Base-by-base conservation (phyloP, 2,888 invertebrate species). In the Brachycybe producta region DNA sequence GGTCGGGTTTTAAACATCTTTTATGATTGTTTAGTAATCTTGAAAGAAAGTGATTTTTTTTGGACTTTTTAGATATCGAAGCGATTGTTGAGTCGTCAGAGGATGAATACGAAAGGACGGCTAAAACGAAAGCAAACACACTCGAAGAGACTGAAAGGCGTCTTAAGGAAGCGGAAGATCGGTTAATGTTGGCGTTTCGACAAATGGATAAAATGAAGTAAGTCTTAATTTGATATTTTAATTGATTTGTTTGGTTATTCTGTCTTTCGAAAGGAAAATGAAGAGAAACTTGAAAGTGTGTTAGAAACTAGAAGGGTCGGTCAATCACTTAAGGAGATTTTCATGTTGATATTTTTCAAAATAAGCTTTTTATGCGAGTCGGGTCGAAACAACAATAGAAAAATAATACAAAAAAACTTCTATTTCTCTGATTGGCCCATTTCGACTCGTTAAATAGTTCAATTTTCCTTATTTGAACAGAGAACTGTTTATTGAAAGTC, bases 1-100 rank as follows among this genome's bases (percentile, higher is more conserved):
- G 88, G 85, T 77, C 76, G 52, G 55, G 17, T 5, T 52, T 3
- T 42, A 26, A 5, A 46, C n/a, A 38, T 30, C 19, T 5, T 13
- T 15, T 19, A 30, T 19, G 13, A 26, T 27, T 43, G n/a, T 27
- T 45, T 21, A 35, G 32, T 26, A 35, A 28, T 23, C 30, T 43
- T 34, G n/a, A 26, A n/a, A 30, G 13, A 15, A 17, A 45, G 5
- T 36, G 36, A 8, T 51, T 56, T 5, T 47, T 49, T 30, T 46
- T 45, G 36, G 40, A 51, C 19, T 26, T 24, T 42, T 42, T 17
- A 44, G 52, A 54, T 26, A 45, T 53, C 40, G 56, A 56, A 34
- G 49, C 51, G 35, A 38, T 34, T 42, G 42, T 52, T 23, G 39
- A n/a, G n/a, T n/a, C n/a, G n/a, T n/a, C n/a, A n/a, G n/a, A 51